These are phyloP conservation scores for Meteorus colon DNA, from an alignment of 2,888 invertebrate species.

Conservation along the genomic window DNA sequence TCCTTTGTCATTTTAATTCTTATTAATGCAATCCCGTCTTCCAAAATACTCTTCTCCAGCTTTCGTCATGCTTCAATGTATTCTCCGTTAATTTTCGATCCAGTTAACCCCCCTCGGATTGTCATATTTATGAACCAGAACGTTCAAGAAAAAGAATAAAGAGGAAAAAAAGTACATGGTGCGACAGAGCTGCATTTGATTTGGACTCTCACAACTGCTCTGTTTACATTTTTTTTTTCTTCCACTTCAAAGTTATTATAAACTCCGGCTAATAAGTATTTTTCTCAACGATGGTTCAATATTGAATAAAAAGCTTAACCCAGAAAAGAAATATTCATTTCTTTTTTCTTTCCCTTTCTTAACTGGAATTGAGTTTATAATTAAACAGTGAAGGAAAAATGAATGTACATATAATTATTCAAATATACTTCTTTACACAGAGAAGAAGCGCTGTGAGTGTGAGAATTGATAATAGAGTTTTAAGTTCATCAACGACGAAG, in stretches of 20 bases:
- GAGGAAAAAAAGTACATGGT: neutral
- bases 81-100: slow-evolving; percentile 51
- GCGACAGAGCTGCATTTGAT: neutral
- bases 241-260: neutral
- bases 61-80: slow-evolving; percentile 37
- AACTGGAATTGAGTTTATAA: neutral
- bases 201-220: neutral
- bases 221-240: neutral
- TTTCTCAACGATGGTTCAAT: neutral
- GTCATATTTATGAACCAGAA: slow-evolving; percentile 7
- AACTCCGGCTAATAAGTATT: neutral
- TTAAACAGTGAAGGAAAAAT: neutral
- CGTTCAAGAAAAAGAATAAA: neutral
- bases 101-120: slow-evolving; percentile 35
- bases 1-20: slow-evolving; percentile 52
- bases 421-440: neutral
- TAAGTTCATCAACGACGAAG: too few species aligned
- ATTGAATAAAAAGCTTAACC: neutral
- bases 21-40: slow-evolving; percentile 47
- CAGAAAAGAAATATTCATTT: neutral
- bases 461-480: neutral
- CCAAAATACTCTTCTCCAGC: slow-evolving; percentile 18
- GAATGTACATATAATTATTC: neutral
- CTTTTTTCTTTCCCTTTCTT: neutral
- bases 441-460: neutral